phyloP scores from a whole-genome alignment of 2,888 invertebrate species.

The Bombylius major region DNA sequence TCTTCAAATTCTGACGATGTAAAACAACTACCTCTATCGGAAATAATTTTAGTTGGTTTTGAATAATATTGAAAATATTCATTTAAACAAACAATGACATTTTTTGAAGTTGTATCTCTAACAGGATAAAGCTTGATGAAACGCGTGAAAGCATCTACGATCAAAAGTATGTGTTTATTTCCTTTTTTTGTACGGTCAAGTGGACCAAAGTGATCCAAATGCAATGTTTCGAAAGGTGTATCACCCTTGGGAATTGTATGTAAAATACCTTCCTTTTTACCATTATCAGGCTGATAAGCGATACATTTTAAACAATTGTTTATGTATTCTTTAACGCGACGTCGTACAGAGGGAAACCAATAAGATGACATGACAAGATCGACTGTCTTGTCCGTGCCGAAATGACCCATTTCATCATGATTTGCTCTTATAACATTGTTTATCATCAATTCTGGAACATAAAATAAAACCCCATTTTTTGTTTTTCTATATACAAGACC shows the following conservation, averaged over 20 bases:
- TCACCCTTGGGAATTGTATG: background rate
- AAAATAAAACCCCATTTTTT: slow-evolving; percentile 7
- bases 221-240: background rate
- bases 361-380: slow-evolving; percentile 14
- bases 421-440: slow-evolving; percentile 7
- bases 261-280: slow-evolving; percentile 3
- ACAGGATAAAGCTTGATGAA: too few species aligned
- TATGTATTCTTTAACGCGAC: slow-evolving; percentile 28
- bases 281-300: slow-evolving; percentile 20
- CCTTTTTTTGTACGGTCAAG: background rate
- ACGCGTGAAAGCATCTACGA: background rate
- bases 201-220: background rate
- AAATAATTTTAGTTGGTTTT: too few species aligned
- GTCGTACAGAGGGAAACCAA: slow-evolving; percentile 24
- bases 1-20: too few species aligned
- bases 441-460: background rate
- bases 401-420: slow-evolving; percentile 20
- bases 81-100: too few species aligned
- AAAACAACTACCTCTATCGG: too few species aligned
- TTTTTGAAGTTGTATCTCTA: too few species aligned
- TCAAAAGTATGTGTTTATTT: background rate
- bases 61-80: too few species aligned
- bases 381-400: slow-evolving; percentile 18
- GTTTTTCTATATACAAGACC: slow-evolving; percentile 1
- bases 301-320: slow-evolving; percentile 28